Conservation (phyloP, 2,797 vertebrate species). For the Apodemus agrarius region DNA sequence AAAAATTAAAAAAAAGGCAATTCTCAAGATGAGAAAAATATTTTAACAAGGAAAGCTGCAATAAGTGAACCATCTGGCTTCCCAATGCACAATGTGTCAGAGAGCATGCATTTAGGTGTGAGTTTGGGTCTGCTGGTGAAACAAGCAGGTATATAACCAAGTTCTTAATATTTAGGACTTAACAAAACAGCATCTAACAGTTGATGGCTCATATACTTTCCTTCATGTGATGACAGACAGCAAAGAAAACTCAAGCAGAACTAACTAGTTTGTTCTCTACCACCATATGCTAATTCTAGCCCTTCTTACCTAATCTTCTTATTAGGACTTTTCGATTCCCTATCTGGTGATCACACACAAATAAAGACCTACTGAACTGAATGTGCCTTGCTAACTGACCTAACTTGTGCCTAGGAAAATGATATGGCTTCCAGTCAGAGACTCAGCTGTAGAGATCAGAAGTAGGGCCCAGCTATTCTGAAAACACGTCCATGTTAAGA, state of each 20-base stretch:
- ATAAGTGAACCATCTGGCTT: neutral
- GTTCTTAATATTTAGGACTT: neutral
- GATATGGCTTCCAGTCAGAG: neutral
- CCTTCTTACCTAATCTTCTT: neutral
- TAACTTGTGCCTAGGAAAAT: neutral
- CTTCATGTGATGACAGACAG: neutral
- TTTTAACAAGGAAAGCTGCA: slow-evolving; percentile 10
- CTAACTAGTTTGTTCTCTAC: neutral
- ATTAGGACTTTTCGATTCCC: neutral
- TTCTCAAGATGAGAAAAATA: slow-evolving; percentile 23
- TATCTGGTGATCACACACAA: neutral
- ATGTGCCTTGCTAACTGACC: neutral
- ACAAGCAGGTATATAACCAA: neutral
- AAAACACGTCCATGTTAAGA: neutral
- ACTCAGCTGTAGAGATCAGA: neutral
- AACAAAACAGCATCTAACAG: neutral
- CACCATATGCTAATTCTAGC: neutral
- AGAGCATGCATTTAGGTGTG: neutral
- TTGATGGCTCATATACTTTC: neutral
- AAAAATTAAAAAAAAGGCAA: too few relatives aligned
- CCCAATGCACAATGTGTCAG: neutral
- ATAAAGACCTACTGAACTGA: neutral
- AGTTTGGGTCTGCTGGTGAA: neutral
- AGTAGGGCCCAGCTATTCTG: neutral
- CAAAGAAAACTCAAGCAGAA: neutral